Evolutionary conservation across 2,888 invertebrate genomes (phyloP).

Genomic region (Ichneumon xanthorius): DNA sequence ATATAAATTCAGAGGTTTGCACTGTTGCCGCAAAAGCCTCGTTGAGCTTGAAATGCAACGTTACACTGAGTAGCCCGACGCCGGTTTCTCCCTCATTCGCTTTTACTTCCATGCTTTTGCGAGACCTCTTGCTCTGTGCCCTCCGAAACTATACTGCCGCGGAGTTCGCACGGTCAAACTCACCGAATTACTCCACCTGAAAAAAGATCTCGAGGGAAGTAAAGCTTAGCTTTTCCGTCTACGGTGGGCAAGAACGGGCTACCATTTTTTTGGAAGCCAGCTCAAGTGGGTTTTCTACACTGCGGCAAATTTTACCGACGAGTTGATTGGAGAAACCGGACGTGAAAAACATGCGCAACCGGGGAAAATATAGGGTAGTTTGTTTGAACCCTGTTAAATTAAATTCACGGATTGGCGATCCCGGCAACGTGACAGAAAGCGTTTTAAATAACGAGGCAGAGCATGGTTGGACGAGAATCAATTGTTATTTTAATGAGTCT

Average conservation of each 20-base stretch:
- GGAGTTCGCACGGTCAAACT: not conserved
- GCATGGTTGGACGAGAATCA: not conserved
- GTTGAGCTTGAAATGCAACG: slow-evolving; percentile 3
- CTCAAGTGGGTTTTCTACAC: not conserved
- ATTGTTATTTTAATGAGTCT: slow-evolving; percentile 44
- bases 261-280: not conserved
- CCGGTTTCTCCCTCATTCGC: not conserved
- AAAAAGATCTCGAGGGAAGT: not conserved
- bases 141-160: not conserved
- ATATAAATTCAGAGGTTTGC: slow-evolving; percentile 28
- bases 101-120: not conserved
- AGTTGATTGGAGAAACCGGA: not conserved
- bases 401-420: not conserved
- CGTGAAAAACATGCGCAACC: not conserved
- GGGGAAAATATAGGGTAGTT: not conserved
- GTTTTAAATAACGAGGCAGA: not conserved
- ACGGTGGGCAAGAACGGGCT: not conserved
- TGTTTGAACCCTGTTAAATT: slow-evolving; percentile 12
- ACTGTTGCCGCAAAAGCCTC: slow-evolving; percentile 13
- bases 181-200: not conserved
- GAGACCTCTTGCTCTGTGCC: not conserved
- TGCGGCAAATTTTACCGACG: not conserved
- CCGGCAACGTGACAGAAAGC: not conserved
- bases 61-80: not conserved
- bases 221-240: not conserved